Evolutionary conservation across 2,888 invertebrate genomes (phyloP).

Genomic region (Leptothorax acervorum): DNA sequence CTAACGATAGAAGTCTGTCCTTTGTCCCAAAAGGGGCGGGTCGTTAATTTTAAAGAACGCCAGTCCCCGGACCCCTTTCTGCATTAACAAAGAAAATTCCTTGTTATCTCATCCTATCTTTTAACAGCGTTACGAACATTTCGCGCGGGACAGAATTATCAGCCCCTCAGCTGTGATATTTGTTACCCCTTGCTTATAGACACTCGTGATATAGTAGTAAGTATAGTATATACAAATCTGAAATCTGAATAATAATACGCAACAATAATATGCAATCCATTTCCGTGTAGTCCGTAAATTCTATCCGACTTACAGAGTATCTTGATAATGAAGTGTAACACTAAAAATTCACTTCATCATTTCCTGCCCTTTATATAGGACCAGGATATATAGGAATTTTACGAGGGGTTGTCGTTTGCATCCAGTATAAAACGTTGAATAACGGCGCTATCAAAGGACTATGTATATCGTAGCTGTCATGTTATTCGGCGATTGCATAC

Average conservation of each 20-base stretch:
- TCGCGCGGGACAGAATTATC: not conserved
- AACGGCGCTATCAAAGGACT: not conserved
- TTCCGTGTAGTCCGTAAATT: not conserved
- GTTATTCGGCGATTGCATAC: slow-evolving; percentile 7
- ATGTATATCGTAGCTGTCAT: not conserved
- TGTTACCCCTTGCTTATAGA: not conserved
- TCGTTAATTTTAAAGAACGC: slow-evolving; percentile 29
- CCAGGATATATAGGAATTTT: not conserved
- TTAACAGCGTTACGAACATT: not conserved
- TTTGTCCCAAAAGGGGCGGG: not conserved
- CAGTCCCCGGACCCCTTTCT: not conserved
- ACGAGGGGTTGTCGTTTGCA: not conserved
- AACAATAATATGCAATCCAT: not conserved
- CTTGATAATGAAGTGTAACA: not conserved
- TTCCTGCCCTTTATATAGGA: not conserved
- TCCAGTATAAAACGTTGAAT: slow-evolving; percentile 12
- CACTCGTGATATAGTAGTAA: not conserved
- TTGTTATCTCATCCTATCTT: not conserved
- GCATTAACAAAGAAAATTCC: slow-evolving; percentile 19
- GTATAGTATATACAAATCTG: not conserved
- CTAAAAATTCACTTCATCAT: slow-evolving; percentile 6
- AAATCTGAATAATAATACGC: not conserved
- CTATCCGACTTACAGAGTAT: not conserved
- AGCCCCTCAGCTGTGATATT: not conserved
- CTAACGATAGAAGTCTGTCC: not conserved